Percentiles rank a stretch among this genome's conserved stretches.
phyloP scores from a whole-genome alignment of 2,888 invertebrate genomes.

The Fabriciana adippe region DNA sequence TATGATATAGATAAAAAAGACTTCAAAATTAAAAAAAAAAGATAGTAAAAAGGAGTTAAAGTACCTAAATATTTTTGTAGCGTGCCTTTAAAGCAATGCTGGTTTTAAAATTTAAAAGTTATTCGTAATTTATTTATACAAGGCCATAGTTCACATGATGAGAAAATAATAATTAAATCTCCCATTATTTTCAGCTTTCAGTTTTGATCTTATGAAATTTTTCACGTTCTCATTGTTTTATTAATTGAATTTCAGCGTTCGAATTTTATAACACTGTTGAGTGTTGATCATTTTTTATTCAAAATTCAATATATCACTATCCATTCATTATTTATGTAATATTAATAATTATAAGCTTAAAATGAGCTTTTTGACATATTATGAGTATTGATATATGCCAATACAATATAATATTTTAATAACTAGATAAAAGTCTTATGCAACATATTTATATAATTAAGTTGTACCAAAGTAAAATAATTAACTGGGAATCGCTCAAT shows the following conservation, averaged over 20 bases:
- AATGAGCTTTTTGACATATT: not conserved
- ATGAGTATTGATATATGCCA: too few relatives aligned
- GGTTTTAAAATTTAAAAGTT: not conserved
- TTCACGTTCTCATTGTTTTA: conserved; percentile 24
- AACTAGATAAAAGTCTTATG: too few relatives aligned
- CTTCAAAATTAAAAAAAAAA: too few relatives aligned
- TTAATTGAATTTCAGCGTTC: conserved; percentile 21
- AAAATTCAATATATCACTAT: conserved; percentile 5
- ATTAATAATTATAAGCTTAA: not conserved
- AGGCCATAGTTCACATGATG: too few relatives aligned
- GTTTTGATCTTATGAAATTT: conserved; percentile 18
- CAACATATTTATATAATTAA: too few relatives aligned
- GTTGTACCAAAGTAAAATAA: too few relatives aligned
- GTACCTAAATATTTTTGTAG: too few relatives aligned
- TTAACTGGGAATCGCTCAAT: too few relatives aligned
- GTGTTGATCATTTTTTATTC: conserved; percentile 16
- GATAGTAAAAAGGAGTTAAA: too few relatives aligned
- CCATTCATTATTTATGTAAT: not conserved
- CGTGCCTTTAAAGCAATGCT: too few relatives aligned
- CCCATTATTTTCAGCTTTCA: conserved; percentile 18
- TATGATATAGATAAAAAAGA: too few relatives aligned
- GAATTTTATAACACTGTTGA: conserved; percentile 6
- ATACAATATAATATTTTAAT: too few relatives aligned
- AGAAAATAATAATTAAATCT: conserved; percentile 19
- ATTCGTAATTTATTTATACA: conserved; percentile 1